Evolutionary conservation across 92 coral and sea anemone species (phyloP), one percentile per base, ranked within the genome.

Genomic region (Ricordea florida): DNA sequence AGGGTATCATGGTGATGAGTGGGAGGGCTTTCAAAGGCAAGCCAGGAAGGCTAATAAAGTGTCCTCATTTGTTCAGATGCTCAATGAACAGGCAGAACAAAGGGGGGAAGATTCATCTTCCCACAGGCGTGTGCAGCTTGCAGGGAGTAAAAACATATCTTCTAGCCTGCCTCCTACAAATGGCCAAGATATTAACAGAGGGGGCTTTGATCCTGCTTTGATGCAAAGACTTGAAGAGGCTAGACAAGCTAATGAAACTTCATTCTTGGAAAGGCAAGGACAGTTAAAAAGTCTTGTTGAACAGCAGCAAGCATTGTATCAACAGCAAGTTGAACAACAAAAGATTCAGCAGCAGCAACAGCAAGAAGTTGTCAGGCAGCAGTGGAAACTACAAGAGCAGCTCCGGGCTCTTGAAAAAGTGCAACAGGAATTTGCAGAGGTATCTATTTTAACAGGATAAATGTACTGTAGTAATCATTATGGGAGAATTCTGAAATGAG

Each of bases 261-360:
- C 80, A 9, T 81, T 82, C 26, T 75, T 76, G 18, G 93, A 94
- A 61, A 88, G 87, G 38, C 90, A 93, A 81, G 65, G 68, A 23
- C 86, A 85, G 51, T 67, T 94, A 25, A 97, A 88, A 53, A 62
- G 44, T 22, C 69, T 91, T 33, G 84, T 84, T 21, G 77, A 69
- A 42, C 96, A 87, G 25, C 97, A 84, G 63, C 89, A 91, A 49
- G 27, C 38, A 66, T 84, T 87, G 43, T 87, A 80, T 70, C 73
- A 56, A 30, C 68, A 82, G 6, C 94, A 87, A 47, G 45, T 80
- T 23, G 90, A 94, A 66, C 92, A 85, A n/a, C 93, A 88, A 38
- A 72, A 48, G 66, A 49, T 60, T 25, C 98, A 92, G 45, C 92
- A 85, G 79, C 80, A 65, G 31, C 94, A 84, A 30, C 86, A 84